Evolutionary conservation across 1,140 invertebrate species (phyloP), one percentile per base, ranked within the genome.

Genomic region (Saccostrea glomerata): DNA sequence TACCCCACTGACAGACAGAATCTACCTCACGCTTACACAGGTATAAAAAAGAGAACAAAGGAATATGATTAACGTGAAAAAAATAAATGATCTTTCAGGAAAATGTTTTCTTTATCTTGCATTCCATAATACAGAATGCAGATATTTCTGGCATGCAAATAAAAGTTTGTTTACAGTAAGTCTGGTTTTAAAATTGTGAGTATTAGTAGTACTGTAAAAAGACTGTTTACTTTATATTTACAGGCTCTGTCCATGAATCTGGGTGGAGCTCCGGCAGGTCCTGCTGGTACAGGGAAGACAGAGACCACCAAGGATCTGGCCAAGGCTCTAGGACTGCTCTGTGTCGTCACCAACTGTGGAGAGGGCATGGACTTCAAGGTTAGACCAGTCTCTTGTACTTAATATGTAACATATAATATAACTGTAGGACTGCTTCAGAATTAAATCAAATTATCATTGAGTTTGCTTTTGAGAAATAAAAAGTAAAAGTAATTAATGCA

Each of bases 271-370:
- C 97, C 97, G 0, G 97, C 97, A 17, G 95, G 94, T 23, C 94
- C 95, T 47, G 95, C 95, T 47, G 95, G 97, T 77, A 98, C 98
- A 11, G 98, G 98, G 25, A 99, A 99, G 95, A 98, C 98, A 0
- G 98, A 98, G 95, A 98, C 98, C 0, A 97, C 97, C 0, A 98
- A 98, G 94, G 98, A 98, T 96, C 95, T 98, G 82, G 98, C 98
- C 0, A 98, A 98, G 95, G 97, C 97, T 5, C 94, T 98, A 89
- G 98, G 97, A 4, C 94, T 98, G 15, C 95, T 98, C 0, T 98
- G 97, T 93, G 96, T 98, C 47, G 98, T 98, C 2, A 98, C 97
- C 0, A 98, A 98, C 95, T 98, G 98, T 94, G 97, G 97, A 0
- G 98, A 98, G 95, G 97, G 97, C 20, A 98, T 98, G 97, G 98